Conservation (phyloP, 2,113 vertebrate genomes). For the Bettongia penicillata region DNA sequence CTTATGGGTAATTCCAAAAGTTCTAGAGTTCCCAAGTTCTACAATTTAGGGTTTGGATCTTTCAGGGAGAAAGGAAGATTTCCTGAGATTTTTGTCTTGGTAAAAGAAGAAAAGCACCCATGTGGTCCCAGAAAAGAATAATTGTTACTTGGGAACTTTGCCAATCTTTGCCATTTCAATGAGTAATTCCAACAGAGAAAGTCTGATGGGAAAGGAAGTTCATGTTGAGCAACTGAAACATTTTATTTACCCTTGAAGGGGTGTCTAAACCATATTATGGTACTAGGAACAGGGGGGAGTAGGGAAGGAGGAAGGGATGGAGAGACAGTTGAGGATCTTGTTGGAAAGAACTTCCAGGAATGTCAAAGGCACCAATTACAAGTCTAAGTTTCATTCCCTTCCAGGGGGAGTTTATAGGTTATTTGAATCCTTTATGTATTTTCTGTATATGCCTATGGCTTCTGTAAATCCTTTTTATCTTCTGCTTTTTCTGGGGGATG, state of each 20-base stretch:
- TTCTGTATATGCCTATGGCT: background rate
- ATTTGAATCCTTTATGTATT: background rate
- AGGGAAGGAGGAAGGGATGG: background rate
- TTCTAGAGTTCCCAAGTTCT: background rate
- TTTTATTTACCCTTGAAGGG: background rate
- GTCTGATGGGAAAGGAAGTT: background rate
- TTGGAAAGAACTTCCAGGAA: background rate
- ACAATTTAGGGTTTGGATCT: background rate
- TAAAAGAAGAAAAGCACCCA: background rate
- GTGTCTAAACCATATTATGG: background rate
- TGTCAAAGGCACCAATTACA: background rate
- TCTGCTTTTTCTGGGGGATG: background rate
- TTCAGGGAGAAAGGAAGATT: background rate
- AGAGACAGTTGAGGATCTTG: background rate
- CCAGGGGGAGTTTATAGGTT: background rate
- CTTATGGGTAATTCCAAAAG: background rate
- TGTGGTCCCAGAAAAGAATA: conserved; percentile 6
- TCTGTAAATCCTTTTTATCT: background rate
- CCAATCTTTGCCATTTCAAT: background rate
- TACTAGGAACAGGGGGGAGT: background rate
- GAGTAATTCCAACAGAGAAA: background rate
- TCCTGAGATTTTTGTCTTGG: background rate
- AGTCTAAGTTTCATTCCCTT: background rate
- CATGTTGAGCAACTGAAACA: background rate
- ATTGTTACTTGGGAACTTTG: background rate